phyloP scores from a whole-genome alignment of 2,888 invertebrate species.

The Rhimphoctona megacephalus region DNA sequence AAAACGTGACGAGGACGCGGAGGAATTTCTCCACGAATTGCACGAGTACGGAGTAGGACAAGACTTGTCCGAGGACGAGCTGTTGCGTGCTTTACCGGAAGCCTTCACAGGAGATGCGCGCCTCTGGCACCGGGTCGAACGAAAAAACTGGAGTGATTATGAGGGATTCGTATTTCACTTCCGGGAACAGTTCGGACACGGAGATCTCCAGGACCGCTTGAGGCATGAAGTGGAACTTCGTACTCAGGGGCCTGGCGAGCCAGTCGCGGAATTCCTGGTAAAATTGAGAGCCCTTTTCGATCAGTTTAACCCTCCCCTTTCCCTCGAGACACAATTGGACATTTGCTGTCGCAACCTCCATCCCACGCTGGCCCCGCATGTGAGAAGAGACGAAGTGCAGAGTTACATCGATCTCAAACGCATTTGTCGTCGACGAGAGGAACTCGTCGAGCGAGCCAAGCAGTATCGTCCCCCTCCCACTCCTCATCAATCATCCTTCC shows the following conservation, averaged over 20 bases:
- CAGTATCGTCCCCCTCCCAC: constrained; percentile 30
- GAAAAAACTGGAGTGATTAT: too few relatives aligned
- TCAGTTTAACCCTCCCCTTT: too few relatives aligned
- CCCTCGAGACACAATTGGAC: constrained; percentile 24
- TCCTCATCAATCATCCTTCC: background rate
- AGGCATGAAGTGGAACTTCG: constrained; percentile 4
- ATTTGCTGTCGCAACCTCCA: constrained; percentile 19
- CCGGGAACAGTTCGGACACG: background rate
- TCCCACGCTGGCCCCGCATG: background rate
- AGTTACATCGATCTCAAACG: constrained; percentile 15
- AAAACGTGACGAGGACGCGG: constrained; percentile 5
- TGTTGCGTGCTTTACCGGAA: constrained; percentile 14
- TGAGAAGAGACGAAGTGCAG: background rate
- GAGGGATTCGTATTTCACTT: constrained; percentile 32
- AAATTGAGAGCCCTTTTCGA: constrained; percentile 11
- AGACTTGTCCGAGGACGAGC: background rate
- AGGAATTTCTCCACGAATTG: constrained; percentile 22
- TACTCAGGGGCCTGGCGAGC: constrained; percentile 12
- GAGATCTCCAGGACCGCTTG: background rate
- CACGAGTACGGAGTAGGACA: constrained; percentile 29
- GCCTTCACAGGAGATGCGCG: background rate
- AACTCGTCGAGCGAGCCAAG: background rate
- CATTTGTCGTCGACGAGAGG: constrained; percentile 6
- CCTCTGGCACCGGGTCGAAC: constrained; percentile 10
- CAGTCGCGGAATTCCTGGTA: background rate